Conservation (phyloP, 2,113 vertebrate species). For the Pardalotus punctatus region DNA sequence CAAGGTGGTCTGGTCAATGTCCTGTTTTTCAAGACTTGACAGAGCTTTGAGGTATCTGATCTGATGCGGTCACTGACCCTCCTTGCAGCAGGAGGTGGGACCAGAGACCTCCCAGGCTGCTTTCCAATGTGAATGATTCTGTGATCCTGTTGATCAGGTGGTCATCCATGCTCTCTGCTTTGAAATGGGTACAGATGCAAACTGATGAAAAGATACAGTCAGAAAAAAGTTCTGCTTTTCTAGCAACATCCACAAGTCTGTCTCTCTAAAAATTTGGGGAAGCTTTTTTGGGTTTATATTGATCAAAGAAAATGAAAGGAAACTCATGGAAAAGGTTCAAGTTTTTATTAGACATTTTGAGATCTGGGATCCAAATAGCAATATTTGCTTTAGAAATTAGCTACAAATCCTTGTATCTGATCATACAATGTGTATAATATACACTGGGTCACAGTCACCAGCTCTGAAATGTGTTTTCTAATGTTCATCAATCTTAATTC, state of each 20-base stretch:
- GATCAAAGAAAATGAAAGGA: neutral
- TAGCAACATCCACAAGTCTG: neutral
- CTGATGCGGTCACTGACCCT: neutral
- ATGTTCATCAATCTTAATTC: neutral
- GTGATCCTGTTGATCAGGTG: neutral
- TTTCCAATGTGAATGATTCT: neutral
- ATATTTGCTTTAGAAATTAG: neutral
- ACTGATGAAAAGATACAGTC: neutral
- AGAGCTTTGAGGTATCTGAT: neutral
- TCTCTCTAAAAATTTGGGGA: neutral
- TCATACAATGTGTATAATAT: neutral
- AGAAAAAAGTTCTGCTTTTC: neutral
- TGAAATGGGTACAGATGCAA: neutral
- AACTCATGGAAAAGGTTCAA: neutral
- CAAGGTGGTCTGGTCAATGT: accelerated
- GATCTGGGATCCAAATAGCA: neutral
- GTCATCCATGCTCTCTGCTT: neutral
- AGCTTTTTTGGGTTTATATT: neutral
- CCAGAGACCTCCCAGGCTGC: neutral
- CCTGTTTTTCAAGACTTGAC: neutral
- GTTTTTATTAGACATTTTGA: neutral
- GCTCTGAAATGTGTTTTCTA: neutral
- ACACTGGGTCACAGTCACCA: neutral
- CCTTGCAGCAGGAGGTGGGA: neutral
- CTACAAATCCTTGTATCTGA: neutral